phyloP scores from a whole-genome alignment of 92 coral and sea anemone genomes.

The Diadumene lineata region DNA sequence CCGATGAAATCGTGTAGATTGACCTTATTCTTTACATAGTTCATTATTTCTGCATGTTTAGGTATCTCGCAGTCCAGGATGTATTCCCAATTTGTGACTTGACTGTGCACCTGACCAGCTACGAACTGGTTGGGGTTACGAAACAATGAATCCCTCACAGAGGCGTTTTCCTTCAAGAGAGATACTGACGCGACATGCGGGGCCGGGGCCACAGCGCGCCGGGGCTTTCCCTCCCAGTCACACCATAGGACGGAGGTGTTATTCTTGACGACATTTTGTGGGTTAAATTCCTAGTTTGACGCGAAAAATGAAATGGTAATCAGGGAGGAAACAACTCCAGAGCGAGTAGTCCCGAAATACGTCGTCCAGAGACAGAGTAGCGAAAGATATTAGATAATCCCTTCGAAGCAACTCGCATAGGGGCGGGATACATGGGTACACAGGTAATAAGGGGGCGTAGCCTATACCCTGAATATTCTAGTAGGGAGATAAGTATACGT shows the following conservation, averaged over 20 bases:
- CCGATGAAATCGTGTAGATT: slow-evolving; percentile 35
- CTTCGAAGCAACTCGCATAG: not conserved
- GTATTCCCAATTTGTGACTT: slow-evolving; percentile 15
- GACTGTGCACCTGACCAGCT: slow-evolving; percentile 24
- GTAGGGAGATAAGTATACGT: too few relatives aligned
- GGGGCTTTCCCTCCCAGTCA: slow-evolving; percentile 8
- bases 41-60: slow-evolving; percentile 41
- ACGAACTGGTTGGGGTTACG: slow-evolving; percentile 31
- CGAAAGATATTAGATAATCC: slow-evolving; percentile 6
- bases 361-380: slow-evolving; percentile 12
- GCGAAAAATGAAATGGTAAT: not conserved
- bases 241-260: not conserved
- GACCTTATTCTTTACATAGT: slow-evolving; percentile 31
- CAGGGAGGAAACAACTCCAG: not conserved
- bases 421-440: too few relatives aligned
- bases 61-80: slow-evolving; percentile 10
- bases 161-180: slow-evolving; percentile 11
- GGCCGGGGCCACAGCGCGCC: not conserved
- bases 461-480: too few relatives aligned
- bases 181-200: slow-evolving; percentile 13
- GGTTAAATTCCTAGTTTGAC: not conserved
- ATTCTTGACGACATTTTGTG: not conserved
- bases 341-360: slow-evolving; percentile 15
- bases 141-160: slow-evolving; percentile 4
- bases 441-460: too few relatives aligned